Evolutionary conservation across 1,140 invertebrate species (phyloP).

Genomic region (Pentalonia nigronervosa): DNA sequence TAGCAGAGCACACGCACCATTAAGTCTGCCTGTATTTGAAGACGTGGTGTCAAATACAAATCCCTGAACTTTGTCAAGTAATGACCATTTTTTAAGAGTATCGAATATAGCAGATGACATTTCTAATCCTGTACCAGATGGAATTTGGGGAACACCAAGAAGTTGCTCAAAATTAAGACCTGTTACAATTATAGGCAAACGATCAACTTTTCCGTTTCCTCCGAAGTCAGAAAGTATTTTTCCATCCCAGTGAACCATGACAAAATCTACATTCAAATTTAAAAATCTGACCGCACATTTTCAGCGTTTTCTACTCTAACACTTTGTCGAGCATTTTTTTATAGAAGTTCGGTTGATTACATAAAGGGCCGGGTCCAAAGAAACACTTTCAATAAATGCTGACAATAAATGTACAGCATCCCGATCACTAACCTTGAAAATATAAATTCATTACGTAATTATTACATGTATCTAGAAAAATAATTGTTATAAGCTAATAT

Average conservation of each 20-base stretch:
- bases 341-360: background rate
- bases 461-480: too few species aligned
- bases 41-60: too few species aligned
- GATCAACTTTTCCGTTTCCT: slow-evolving; percentile 41
- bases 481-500: too few species aligned
- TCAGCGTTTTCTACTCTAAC: background rate
- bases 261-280: background rate
- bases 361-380: too few species aligned
- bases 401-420: too few species aligned
- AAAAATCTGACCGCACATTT: slow-evolving; percentile 16
- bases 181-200: too few species aligned
- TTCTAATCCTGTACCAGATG: background rate
- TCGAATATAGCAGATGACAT: slow-evolving; percentile 20
- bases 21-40: too few species aligned
- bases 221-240: slow-evolving; percentile 60
- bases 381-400: too few species aligned
- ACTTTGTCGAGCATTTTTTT: background rate
- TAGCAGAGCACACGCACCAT: too few species aligned
- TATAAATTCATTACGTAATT: too few species aligned
- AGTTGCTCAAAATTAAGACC: slow-evolving; percentile 40
- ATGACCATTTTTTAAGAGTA: slow-evolving; percentile 23
- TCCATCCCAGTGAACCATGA: slow-evolving; percentile 59
- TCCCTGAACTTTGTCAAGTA: too few species aligned
- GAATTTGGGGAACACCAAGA: slow-evolving; percentile 49
- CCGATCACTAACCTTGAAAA: too few species aligned